Evolutionary conservation across 2,113 vertebrate species (phyloP), one percentile per base, ranked within the genome.

Genomic region (Genyomyrus donnyi): DNA sequence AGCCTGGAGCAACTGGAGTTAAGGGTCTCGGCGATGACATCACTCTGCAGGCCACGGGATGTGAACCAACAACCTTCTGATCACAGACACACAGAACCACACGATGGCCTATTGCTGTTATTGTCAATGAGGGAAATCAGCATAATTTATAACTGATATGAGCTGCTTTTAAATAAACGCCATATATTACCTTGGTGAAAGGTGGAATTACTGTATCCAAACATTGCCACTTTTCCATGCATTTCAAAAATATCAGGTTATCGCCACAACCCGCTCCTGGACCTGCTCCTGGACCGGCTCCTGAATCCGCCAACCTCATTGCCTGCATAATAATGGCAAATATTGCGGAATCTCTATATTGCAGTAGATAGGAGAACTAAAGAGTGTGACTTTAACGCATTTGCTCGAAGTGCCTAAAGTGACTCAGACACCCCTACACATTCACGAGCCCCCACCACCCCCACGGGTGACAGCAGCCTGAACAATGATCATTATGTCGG

Each of bases 401-500:
- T 19, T 17, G 74, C 74, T 80, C 0, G 1, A 45, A 42, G 39
- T 19, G 39, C 6, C 8, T 4, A 39, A 48, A 46, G 50, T 87
- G 50, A 52, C 11, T 35, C 11, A 52, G n/a, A 11, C 52, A 19
- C 85, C 86, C 45, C 46, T 90, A 90, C 46, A 90, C 85, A 93
- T 91, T 93, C 93, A 91, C 91, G 88, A 91, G 88, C 92, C 91
- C 90, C 91, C 39, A 39, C 39, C 39, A 39, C 93, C 92, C 94
- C 93, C 91, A 91, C 91, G 50, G 89, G 90, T 92, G 94, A 93
- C 95, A 92, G 91, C 93, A 90, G 90, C 92, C 90, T 87, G 91
- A 91, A 95, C 95, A 95, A 94, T 94, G 93, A 90, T 94, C 94
- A 94, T 95, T 95, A 93, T 95, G 93, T 95, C 93, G 93, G 92